Conservation (phyloP, 1,140 invertebrate species). For the Pemphigus obesinymphae region DNA sequence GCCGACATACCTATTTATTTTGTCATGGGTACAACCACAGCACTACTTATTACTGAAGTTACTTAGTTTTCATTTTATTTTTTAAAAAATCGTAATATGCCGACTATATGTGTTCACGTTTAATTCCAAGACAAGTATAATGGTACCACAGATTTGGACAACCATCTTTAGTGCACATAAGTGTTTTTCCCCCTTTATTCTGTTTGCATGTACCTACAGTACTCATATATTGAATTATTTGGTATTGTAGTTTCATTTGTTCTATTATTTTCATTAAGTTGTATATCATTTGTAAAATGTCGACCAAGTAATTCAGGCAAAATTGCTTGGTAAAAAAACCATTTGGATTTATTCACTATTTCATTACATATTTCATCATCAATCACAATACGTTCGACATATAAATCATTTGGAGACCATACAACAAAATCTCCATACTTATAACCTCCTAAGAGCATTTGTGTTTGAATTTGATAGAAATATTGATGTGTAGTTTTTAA, state of each 20-base stretch:
- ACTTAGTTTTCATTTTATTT: no score
- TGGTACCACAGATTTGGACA: neutral
- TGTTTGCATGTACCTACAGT: no score
- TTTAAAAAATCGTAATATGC: no score
- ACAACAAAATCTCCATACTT: neutral
- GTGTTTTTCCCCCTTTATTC: neutral
- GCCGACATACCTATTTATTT: no score
- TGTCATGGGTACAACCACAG: no score
- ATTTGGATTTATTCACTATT: neutral
- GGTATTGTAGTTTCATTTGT: neutral
- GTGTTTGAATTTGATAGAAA: neutral
- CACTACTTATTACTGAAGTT: no score
- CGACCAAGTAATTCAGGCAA: neutral
- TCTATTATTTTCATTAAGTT: neutral
- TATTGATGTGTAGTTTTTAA: neutral
- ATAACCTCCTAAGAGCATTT: neutral
- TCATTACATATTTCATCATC: slow-evolving; percentile 15
- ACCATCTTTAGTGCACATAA: neutral
- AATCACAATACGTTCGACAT: neutral
- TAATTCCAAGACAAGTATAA: neutral
- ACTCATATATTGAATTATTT: no score
- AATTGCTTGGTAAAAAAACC: neutral
- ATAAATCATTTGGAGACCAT: neutral
- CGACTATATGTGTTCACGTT: no score
- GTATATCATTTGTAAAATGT: neutral